A percentile compares a stretch with the other conserved stretches of the same genome.
These are phyloP conservation scores for Chymomyza procnemis DNA, from an alignment of 2,888 invertebrate species.

Conservation along the genomic window DNA sequence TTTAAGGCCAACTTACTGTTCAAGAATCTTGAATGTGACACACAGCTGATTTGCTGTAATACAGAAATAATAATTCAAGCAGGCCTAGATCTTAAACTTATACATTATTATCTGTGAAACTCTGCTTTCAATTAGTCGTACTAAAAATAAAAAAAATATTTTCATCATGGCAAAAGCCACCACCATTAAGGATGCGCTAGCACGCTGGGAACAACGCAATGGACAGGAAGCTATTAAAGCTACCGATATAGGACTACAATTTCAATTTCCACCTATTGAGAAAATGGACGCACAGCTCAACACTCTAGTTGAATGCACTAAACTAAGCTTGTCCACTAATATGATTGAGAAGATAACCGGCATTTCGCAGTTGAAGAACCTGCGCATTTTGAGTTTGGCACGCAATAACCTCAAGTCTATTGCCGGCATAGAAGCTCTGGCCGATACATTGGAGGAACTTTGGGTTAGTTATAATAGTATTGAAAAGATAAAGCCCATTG, in stretches of 20 bases:
- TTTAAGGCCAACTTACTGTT: too few relatives aligned
- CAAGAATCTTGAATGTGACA: too few relatives aligned
- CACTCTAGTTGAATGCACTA: slow-evolving; percentile 87
- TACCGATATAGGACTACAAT: slow-evolving; percentile 88
- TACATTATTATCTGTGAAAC: background rate
- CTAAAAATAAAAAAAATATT: background rate
- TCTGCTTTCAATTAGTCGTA: too few relatives aligned
- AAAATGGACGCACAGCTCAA: slow-evolving; percentile 94
- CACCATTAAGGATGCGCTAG: slow-evolving; percentile 91
- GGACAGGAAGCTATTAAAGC: slow-evolving; percentile 84
- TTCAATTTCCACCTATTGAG: slow-evolving; percentile 95
- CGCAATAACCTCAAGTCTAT: slow-evolving; percentile 95
- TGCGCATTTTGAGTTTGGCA: slow-evolving; percentile 90
- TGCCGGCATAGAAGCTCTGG: slow-evolving; percentile 91
- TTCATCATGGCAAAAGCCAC: slow-evolving; percentile 83
- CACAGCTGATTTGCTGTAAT: too few relatives aligned
- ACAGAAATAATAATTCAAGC: too few relatives aligned
- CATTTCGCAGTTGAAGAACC: slow-evolving; percentile 88
- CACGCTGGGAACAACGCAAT: slow-evolving; percentile 90
- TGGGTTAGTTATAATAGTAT: slow-evolving; percentile 97
- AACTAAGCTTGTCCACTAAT: slow-evolving; percentile 94
- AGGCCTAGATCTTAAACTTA: too few relatives aligned
- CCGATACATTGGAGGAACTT: slow-evolving; percentile 92
- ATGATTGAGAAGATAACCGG: slow-evolving; percentile 95
- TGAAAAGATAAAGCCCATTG: slow-evolving; percentile 94